These are phyloP conservation scores for Agriopis leucophaearia DNA, from an alignment of 2,888 invertebrate species.

Conservation along the genomic window DNA sequence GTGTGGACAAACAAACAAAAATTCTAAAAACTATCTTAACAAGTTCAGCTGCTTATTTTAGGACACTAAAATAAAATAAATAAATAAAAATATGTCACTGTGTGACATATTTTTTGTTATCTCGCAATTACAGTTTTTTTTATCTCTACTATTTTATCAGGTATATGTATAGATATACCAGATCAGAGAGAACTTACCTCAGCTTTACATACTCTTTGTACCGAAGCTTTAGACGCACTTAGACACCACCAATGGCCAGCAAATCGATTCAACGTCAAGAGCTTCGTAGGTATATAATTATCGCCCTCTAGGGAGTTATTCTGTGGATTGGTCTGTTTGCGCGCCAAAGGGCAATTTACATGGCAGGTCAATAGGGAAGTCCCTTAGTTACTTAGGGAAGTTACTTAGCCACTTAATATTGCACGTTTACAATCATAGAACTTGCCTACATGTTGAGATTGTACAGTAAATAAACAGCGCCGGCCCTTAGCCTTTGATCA, in stretches of 20 bases:
- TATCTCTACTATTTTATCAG: no score
- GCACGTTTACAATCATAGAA: not conserved
- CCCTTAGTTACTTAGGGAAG: constrained; percentile 2
- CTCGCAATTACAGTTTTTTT: no score
- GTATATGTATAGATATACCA: not conserved
- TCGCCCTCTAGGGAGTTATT: constrained; percentile 14
- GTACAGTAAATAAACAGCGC: no score
- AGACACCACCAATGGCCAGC: no score
- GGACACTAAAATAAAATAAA: no score
- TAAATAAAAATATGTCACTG: no score
- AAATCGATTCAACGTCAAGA: constrained; percentile 14
- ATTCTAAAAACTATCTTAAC: no score
- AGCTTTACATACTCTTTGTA: not conserved
- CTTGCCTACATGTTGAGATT: not conserved
- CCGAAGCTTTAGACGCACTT: not conserved
- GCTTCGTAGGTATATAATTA: constrained; percentile 5
- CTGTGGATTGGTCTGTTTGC: constrained; percentile 1
- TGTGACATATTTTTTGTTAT: no score
- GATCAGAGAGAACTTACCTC: not conserved
- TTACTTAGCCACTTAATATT: not conserved
- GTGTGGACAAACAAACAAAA: no score
- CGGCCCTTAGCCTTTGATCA: no score
- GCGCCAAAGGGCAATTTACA: constrained; percentile 8
- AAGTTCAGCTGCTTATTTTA: no score
- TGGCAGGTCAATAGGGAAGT: not conserved